Evolutionary conservation across 2,888 invertebrate genomes (phyloP), one percentile per base, ranked within the genome.

Genomic region (Nomada flava): DNA sequence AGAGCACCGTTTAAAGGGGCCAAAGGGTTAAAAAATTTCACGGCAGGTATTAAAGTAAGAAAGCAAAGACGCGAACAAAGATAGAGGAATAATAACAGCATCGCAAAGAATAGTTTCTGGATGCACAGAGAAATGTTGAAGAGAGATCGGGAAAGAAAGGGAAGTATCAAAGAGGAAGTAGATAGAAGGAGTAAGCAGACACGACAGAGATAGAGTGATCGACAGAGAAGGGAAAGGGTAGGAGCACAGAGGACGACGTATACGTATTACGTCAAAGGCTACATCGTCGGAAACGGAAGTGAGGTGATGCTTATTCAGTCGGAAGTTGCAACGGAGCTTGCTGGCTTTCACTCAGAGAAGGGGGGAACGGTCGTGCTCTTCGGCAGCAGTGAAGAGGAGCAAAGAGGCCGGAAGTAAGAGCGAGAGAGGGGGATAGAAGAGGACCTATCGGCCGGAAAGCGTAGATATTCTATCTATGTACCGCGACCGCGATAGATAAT

Each of bases 401-500:
- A 74, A 71, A 78, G 76, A 76, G 84, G 64, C 79, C 77, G 73
- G 72, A 80, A 78, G 79, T 47, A 79, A 75, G 73, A 65, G 64
- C 65, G 82, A 67, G 70, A 44, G 50, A 36, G 59, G 53, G 53
- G 52, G 44, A 69, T 60, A 76, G 77, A 36, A 68, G 77, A 82
- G 75, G 82, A 89, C 80, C 89, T 92, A 92, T 92, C 92, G 88
- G 87, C 92, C 93, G 93, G 93, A 93, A 91, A 89, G 84, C 89
- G 89, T 88, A 92, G 92, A 92, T 92, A 92, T 86, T 87, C 84
- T 91, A 91, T 91, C 90, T 90, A 36, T 36, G 36, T 36, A 88
- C 83, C 84, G 63, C 82, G 81, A 83, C 83, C 86, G 85, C 86
- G 86, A 85, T 85, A 89, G 89, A 88, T 87, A 91, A 84, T 87